Conservation (phyloP, 2,797 vertebrate species). For the Lepus oiostolus region DNA sequence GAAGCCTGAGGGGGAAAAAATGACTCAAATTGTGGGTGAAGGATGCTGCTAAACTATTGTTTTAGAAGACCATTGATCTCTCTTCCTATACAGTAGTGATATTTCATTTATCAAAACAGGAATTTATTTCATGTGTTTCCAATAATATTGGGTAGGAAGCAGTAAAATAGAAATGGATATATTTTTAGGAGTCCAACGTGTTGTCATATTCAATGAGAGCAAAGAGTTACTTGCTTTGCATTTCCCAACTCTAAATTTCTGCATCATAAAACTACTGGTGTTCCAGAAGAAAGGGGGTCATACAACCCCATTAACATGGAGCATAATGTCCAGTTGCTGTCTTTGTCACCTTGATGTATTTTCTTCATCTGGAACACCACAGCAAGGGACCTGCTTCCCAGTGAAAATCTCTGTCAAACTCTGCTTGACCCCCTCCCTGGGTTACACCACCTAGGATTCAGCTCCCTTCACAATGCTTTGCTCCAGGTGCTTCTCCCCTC, state of each 20-base stretch:
- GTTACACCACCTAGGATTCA: neutral
- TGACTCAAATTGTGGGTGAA: constrained; percentile 38
- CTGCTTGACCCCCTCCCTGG: neutral
- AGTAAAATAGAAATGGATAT: constrained; percentile 51
- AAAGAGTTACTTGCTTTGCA: neutral
- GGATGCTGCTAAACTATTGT: neutral
- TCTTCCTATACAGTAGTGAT: neutral
- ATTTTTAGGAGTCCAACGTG: neutral
- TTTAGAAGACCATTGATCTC: constrained; percentile 50
- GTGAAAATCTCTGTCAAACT: neutral
- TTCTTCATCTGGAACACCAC: neutral
- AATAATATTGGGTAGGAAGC: constrained; percentile 33
- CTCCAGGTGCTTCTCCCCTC: neutral
- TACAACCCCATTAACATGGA: neutral
- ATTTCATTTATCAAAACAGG: constrained; percentile 39
- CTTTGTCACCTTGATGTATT: neutral
- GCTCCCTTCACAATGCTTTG: neutral
- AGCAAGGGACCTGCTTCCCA: neutral
- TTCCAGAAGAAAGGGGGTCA: constrained; percentile 16
- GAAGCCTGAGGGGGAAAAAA: constrained; percentile 32
- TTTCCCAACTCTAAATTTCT: constrained; percentile 16
- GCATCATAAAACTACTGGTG: neutral
- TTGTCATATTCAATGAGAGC: constrained; percentile 13
- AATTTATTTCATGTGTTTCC: constrained; percentile 39
- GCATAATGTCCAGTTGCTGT: neutral